Evolutionary conservation across 2,888 invertebrate species (phyloP), one percentile per base, ranked within the genome.

Genomic region (Lepidocyrtinus sp.): DNA sequence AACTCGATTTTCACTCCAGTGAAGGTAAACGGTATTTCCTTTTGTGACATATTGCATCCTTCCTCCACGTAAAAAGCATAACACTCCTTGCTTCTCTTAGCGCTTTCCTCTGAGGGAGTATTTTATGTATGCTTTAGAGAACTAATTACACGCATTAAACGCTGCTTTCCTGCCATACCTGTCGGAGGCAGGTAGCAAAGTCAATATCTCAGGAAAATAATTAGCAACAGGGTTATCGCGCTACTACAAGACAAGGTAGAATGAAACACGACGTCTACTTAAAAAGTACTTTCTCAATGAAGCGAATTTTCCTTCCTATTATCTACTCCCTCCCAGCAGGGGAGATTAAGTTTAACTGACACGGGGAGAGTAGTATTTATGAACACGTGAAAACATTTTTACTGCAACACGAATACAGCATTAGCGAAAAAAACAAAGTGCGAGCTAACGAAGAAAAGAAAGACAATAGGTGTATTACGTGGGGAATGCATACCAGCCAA

Each of bases 321-420:
- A 36, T 36, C 36, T 36, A 12, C 36, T 36, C 36, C 5, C 36
- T 36, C 36, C 24, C 71, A 71, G 71, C 71, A 45, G 71, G 71
- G 71, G 45, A 71, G 71, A 71, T 36, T 36, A 36, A 36, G 36
- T 36, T 12, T 36, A 50, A 26, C 64, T 46, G 50, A 73, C 46
- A 63, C 72, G 19, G 62, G 3, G 36, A 73, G 61, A 64, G 64
- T n/a, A n/a, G n/a, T 63, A 73, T 73, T 73, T 73, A 73, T 73
- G 72, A 73, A 50, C 63, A 73, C 72, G 72, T 73, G 72, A 73
- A 64, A 36, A 36, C 12, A 7, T 36, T 36, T 36, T 36, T 36
- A 36, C 36, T 36, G 36, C 36, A 36, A 36, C 36, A 36, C 12
- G 36, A 12, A 36, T 36, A 36, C 36, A 36, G 12, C 36, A 36